phyloP scores from a whole-genome alignment of 2,113 vertebrate genomes.

The Lycaon pictus region DNA sequence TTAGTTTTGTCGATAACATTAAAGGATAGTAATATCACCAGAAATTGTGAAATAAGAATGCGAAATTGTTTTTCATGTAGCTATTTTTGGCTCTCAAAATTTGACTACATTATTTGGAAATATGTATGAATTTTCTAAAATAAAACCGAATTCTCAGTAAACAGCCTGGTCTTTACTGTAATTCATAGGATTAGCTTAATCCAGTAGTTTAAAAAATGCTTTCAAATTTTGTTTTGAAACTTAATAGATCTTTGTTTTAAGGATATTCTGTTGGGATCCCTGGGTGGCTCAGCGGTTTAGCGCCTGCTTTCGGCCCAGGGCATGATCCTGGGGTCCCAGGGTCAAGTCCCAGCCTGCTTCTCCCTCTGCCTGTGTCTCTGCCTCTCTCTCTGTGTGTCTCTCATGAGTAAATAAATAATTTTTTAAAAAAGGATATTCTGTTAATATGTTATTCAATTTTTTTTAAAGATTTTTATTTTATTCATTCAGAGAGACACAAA shows the following conservation, averaged over 20 bases:
- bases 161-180: not conserved
- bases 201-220: not conserved
- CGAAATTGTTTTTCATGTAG: not conserved
- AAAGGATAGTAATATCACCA: not conserved
- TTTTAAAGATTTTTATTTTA: no score
- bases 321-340: no score
- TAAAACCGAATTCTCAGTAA: not conserved
- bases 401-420: no score
- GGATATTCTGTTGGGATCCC: not conserved
- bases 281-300: no score
- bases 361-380: no score
- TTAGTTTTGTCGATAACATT: not conserved
- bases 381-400: no score
- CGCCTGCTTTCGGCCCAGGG: no score
- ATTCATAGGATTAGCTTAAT: not conserved
- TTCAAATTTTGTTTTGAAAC: conserved; percentile 35
- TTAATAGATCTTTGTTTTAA: not conserved
- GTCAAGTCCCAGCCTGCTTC: no score
- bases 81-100: not conserved
- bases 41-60: conserved; percentile 14
- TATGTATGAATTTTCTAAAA: not conserved
- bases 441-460: no score
- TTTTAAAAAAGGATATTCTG: no score
- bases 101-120: not conserved
- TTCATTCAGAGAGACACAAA: no score